phyloP scores from a whole-genome alignment of 2,797 vertebrate genomes.

The Xenopus petersii region DNA sequence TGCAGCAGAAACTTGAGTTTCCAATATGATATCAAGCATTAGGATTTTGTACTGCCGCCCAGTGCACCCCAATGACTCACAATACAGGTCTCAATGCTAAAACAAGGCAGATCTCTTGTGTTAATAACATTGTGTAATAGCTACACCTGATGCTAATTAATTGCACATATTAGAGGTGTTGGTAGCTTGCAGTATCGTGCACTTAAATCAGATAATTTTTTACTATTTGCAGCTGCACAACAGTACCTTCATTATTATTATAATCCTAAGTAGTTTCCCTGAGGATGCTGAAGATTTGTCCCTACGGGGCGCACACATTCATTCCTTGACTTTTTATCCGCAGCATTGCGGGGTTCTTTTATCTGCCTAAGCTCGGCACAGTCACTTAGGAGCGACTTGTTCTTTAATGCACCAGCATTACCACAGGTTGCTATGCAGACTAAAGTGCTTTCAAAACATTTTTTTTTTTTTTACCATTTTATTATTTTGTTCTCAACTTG shows the following conservation, averaged over 20 bases:
- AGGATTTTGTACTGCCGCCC: no score
- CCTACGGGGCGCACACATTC: conserved; percentile 19
- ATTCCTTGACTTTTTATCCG: conserved; percentile 23
- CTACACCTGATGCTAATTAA: neutral
- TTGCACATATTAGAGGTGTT: neutral
- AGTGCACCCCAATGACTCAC: no score
- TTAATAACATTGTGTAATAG: neutral
- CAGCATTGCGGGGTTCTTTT: conserved; percentile 15
- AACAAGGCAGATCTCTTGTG: neutral
- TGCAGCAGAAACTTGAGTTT: no score
- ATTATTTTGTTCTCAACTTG: neutral
- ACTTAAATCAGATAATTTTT: conserved; percentile 17
- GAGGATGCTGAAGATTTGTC: conserved; percentile 19
- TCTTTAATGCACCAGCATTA: conserved; percentile 16
- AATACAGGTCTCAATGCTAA: no score
- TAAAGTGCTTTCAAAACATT: neutral
- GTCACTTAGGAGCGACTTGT: conserved; percentile 9
- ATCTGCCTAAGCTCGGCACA: neutral
- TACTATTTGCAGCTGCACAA: conserved; percentile 15
- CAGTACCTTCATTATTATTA: conserved; percentile 18
- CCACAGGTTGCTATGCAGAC: conserved; percentile 12
- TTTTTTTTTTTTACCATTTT: conserved; percentile 1
- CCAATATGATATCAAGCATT: no score
- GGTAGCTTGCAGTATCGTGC: neutral
- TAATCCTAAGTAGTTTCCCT: conserved; percentile 22